Base-by-base conservation (phyloP, 2,797 vertebrate species). In the Hybognathus amarus region DNA sequence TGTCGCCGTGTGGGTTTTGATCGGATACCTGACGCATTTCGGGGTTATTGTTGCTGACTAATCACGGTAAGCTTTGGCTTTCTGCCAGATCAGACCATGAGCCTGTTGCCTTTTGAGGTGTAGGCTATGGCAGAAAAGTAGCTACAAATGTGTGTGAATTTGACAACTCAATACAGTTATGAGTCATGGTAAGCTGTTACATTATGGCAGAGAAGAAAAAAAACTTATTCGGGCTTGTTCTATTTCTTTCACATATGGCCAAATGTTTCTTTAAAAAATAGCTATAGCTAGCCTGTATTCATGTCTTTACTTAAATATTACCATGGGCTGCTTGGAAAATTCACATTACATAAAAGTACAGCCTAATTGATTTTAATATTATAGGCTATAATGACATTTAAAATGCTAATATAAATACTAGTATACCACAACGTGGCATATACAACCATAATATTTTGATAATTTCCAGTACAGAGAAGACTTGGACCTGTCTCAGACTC, bases 31-130 rank as follows among this genome's bases (percentile, higher is more conserved):
- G 45, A 54, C 33, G 52, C 64, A 59, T 24, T 59, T 70, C 40
- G 12, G 20, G 6, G 77, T 50, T 70, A 50, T 78, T 61, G 64
- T 15, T 61, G 66, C 82, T 70, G 63, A 69, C 63, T 77, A 77
- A 56, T 77, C 33, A 77, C 73, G 82, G 82, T 83, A 83, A 70
- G 82, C 22, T 6, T 15, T 69, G 75, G 38, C 38, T 70, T 78
- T 50, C 13, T 38, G 82, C 66, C 74, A 33, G 47, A 30, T 67
- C 79, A 52, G 20, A 66, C 45, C 3, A 42, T 33, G 47, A 56
- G 81, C 36, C 20, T 27, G 70, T 67, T 50, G 64, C 18, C 52
- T 54, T 83, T 30, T 54, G 30, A 66, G 11, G 8, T 12, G 45
- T 68, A 33, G 8, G 61, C 45, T 45, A 45, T 45, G 12, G 12